These are phyloP conservation scores for Pentalonia nigronervosa DNA, from an alignment of 1,140 invertebrate genomes.

Conservation along the genomic window DNA sequence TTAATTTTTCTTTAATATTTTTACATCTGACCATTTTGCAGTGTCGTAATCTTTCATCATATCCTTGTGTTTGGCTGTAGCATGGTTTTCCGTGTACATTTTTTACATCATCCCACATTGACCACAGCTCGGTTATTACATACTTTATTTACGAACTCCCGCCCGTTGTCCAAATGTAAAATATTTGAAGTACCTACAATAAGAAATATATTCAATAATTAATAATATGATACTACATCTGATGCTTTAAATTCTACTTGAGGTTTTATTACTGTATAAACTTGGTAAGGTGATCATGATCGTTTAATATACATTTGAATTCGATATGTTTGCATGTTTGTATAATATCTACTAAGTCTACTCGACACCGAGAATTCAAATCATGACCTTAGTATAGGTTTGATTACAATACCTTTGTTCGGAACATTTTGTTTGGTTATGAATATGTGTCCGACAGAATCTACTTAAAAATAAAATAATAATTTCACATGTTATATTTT, in stretches of 20 bases:
- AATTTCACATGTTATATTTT: not conserved
- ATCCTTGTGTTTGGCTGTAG: constrained; percentile 63
- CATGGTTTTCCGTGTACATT: constrained; percentile 64
- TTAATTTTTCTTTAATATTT: no score
- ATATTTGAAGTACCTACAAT: constrained; percentile 40
- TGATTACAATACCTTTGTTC: not conserved
- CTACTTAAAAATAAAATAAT: not conserved
- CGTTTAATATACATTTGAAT: constrained; percentile 65
- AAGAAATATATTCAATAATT: constrained; percentile 53
- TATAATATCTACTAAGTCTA: constrained; percentile 64
- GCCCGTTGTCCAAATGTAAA: constrained; percentile 58
- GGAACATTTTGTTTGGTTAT: not conserved
- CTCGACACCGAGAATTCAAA: not conserved
- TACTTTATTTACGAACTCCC: constrained; percentile 58
- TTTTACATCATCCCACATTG: constrained; percentile 62
- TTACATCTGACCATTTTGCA: constrained; percentile 61
- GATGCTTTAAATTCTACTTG: constrained; percentile 61
- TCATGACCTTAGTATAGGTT: not conserved
- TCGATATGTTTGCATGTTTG: constrained; percentile 64
- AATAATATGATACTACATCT: constrained; percentile 52
- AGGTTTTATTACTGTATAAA: constrained; percentile 63
- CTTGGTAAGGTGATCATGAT: constrained; percentile 67
- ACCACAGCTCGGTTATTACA: constrained; percentile 57
- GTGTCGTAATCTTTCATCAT: constrained; percentile 61
- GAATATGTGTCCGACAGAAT: not conserved